Conservation (phyloP, 1,140 invertebrate species). For the Venturia canescens region DNA sequence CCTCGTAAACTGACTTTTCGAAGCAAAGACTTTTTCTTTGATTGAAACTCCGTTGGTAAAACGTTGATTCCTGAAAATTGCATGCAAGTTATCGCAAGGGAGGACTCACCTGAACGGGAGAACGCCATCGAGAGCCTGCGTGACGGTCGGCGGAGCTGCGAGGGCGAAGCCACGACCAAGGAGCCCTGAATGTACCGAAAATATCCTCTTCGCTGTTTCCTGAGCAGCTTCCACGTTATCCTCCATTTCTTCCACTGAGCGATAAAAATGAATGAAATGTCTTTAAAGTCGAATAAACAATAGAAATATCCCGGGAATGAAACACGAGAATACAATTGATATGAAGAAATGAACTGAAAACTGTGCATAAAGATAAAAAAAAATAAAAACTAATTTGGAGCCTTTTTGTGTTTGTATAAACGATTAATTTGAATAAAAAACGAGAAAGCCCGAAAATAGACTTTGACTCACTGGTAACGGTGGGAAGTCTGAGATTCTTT, state of each 20-base stretch:
- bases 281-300: background rate
- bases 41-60: too few species aligned
- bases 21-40: too few species aligned
- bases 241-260: constrained; percentile 84
- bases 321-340: constrained; percentile 35
- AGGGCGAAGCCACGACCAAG: constrained; percentile 95
- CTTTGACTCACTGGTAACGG: constrained; percentile 78
- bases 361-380: background rate
- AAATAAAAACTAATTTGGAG: constrained; percentile 16
- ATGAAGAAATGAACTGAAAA: background rate
- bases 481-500: constrained; percentile 87
- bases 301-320: constrained; percentile 15
- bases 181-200: constrained; percentile 84
- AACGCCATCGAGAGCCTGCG: constrained; percentile 93
- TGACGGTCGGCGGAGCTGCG: constrained; percentile 89
- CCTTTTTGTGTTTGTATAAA: too few species aligned
- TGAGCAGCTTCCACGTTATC: constrained; percentile 85
- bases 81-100: background rate
- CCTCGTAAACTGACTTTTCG: too few species aligned
- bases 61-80: too few species aligned
- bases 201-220: constrained; percentile 84
- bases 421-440: too few species aligned
- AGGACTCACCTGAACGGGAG: constrained; percentile 88
- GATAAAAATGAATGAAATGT: constrained; percentile 17
- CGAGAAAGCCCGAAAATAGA: too few species aligned